A percentile compares a stretch with the other conserved stretches of the same genome.
Evolutionary conservation across 2,113 vertebrate species (phyloP).

Genomic region (Psilopogon haemacephalus): DNA sequence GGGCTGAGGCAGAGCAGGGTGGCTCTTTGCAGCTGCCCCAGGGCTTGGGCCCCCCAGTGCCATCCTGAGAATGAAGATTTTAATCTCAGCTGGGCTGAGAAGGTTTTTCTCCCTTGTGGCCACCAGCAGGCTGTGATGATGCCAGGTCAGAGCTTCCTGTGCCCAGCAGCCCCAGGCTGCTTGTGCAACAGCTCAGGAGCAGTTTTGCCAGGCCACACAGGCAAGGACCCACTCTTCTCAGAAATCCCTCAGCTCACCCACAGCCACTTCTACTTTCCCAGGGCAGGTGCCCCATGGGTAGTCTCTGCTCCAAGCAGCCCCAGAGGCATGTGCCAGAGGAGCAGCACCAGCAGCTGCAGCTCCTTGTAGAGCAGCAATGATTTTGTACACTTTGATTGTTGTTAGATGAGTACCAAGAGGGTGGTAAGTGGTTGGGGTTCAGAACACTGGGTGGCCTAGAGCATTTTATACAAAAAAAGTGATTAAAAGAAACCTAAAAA

Average conservation of each 20-base stretch:
- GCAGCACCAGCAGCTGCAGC: not conserved
- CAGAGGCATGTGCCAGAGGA: rapidly evolving
- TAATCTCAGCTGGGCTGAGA: not conserved
- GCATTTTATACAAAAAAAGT: not conserved
- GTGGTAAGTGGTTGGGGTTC: not conserved
- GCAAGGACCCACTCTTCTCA: not conserved
- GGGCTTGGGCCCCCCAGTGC: not conserved
- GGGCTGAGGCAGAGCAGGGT: not conserved
- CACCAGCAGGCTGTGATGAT: rapidly evolving
- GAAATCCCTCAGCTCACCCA: not conserved
- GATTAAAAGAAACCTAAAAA: not conserved
- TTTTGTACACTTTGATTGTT: not conserved
- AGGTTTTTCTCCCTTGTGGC: not conserved
- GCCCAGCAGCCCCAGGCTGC: rapidly evolving
- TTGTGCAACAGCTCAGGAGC: not conserved
- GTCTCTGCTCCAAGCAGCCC: too few species aligned
- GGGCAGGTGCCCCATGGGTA: rapidly evolving
- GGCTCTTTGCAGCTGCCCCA: not conserved
- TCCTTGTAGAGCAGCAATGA: not conserved
- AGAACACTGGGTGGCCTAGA: not conserved
- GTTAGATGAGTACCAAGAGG: not conserved
- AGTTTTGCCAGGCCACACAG: not conserved
- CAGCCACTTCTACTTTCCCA: not conserved
- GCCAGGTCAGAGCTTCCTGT: not conserved
- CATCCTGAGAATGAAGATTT: rapidly evolving